Evolutionary conservation across 1,140 invertebrate genomes (phyloP), one percentile per base, ranked within the genome.

Genomic region (Aphaenogaster ashmeadi): DNA sequence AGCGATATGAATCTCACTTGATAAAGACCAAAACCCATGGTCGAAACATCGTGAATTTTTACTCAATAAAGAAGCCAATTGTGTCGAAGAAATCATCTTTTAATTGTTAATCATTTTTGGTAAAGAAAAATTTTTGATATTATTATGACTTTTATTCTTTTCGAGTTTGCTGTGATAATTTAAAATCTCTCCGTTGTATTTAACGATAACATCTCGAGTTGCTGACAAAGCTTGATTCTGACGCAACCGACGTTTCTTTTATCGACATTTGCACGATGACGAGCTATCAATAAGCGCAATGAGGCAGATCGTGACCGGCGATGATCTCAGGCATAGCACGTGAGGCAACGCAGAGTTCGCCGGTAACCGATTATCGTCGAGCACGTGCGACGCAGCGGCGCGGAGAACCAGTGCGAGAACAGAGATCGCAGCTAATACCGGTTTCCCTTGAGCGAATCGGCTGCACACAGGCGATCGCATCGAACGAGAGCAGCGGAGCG

Each of bases 401-500:
- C 71, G 85, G 75, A 88, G 89, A 88, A 90, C 62, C 74, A 66
- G 79, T 58, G 27, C 27, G 27, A 27, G 69, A 67, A 85, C 58
- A 36, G 47, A 58, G 66, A 74, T 56, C 27, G 78, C 67, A 52
- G 87, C 47, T 75, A 72, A 84, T 89, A 92, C 91, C 88, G 91
- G 91, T 92, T 92, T 90, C 88, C 84, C 91, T 90, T 90, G 87
- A 87, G 84, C 88, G 84, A 88, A 89, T 91, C 66, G 50, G 79
- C 33, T 56, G 41, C 78, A 66, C 38, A 58, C 38, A 58, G 21
- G n/a, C 33, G 41, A 27, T 27, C 27, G 47, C 79, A 72, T 58
- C 27, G 38, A 83, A 72, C 56, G 75, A 87, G 72, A 86, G 78
- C 74, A 86, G 78, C 74, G 77, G 11, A 56, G 79, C 72, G 54